phyloP scores from a whole-genome alignment of 2,113 vertebrate species.

The Rhinolophus sinicus region DNA sequence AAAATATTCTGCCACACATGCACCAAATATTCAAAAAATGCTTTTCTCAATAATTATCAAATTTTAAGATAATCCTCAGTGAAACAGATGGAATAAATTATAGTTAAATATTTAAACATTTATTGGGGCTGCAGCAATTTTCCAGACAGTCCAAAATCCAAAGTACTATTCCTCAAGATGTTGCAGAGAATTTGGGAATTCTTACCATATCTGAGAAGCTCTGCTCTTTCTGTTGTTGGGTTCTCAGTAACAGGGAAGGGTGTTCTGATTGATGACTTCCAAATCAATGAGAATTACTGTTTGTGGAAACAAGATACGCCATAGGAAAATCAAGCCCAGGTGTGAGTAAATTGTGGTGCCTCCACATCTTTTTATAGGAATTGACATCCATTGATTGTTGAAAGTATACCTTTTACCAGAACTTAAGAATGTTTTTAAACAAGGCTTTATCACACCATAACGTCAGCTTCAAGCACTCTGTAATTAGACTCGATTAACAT shows the following conservation, averaged over 20 bases:
- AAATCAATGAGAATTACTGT: constrained; percentile 10
- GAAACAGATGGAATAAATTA: constrained; percentile 32
- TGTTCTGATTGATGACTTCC: background rate
- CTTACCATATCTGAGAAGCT: background rate
- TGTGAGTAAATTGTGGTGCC: background rate
- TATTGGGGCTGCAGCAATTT: background rate
- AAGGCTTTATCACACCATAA: constrained; percentile 9
- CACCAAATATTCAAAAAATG: constrained; percentile 28
- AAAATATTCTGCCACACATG: background rate
- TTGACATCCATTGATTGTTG: constrained; percentile 40
- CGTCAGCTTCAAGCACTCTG: constrained; percentile 1
- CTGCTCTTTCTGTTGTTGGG: background rate
- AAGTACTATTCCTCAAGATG: constrained; percentile 7
- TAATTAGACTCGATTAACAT: constrained; percentile 55
- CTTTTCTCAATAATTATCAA: constrained; percentile 38
- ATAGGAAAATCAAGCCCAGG: constrained; percentile 10
- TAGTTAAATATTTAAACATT: background rate
- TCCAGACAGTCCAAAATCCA: constrained; percentile 6
- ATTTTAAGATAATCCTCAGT: background rate
- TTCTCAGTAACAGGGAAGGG: background rate
- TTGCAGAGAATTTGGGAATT: background rate
- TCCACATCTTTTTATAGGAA: background rate
- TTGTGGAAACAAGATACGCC: constrained; percentile 10
- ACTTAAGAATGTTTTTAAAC: constrained; percentile 53
- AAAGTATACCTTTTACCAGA: constrained; percentile 42